Evolutionary conservation across 2,888 invertebrate genomes (phyloP).

Genomic region (Ormyrus thymus): DNA sequence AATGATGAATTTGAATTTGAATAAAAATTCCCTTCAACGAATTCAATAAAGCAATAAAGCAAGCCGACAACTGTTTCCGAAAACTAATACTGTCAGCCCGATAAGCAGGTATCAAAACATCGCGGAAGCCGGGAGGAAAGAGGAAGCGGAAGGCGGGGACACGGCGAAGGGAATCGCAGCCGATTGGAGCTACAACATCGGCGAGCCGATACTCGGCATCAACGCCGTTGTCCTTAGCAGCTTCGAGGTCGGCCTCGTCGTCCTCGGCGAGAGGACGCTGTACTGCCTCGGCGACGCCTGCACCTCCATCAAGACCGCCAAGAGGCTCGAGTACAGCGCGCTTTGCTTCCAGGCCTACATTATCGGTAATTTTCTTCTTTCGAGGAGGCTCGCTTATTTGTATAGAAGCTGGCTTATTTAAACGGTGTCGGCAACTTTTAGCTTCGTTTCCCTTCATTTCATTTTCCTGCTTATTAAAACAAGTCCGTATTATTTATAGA

Average conservation of each 20-base stretch:
- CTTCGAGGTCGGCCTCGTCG: constrained; percentile 83
- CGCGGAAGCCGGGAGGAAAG: constrained; percentile 70
- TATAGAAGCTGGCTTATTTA: too few relatives aligned
- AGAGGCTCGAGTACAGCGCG: constrained; percentile 90
- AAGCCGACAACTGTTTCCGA: too few relatives aligned
- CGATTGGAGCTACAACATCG: constrained; percentile 90
- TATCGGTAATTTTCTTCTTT: constrained; percentile 74
- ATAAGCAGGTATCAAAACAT: constrained; percentile 71
- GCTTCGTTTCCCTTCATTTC: too few relatives aligned
- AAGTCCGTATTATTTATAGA: too few relatives aligned
- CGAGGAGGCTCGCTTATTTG: too few relatives aligned
- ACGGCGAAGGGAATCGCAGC: constrained; percentile 78
- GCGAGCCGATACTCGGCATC: constrained; percentile 83
- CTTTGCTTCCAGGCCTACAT: constrained; percentile 85
- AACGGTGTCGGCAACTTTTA: too few relatives aligned
- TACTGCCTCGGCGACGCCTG: constrained; percentile 89
- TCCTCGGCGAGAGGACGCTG: constrained; percentile 90
- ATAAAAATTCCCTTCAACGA: too few relatives aligned
- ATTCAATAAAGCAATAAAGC: too few relatives aligned
- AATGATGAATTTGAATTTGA: too few relatives aligned
- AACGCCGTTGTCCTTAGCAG: constrained; percentile 79
- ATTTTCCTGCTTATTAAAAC: too few relatives aligned
- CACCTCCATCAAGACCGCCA: constrained; percentile 84
- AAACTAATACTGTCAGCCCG: too few relatives aligned
- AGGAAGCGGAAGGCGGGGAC: constrained; percentile 68